Base-by-base conservation (phyloP, 2,888 invertebrate genomes). In the Sarcophaga subvicina region DNA sequence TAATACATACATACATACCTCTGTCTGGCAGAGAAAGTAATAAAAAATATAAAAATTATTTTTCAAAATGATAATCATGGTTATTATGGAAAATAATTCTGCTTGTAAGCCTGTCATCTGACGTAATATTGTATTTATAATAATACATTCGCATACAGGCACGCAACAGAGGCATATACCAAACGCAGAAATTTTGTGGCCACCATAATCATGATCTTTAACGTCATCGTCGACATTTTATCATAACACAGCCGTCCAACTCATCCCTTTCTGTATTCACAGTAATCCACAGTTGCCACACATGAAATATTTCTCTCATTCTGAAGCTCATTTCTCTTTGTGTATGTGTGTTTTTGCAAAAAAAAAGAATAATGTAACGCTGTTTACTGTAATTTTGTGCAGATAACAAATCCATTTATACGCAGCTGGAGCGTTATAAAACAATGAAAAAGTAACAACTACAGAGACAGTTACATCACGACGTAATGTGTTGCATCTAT, bases 391-490 rank as follows among this genome's bases (percentile, higher is more conserved):
- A 91, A 91, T 90, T 91, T 54, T 91, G 25, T 70, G 89, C 88
- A 91, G 89, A 90, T 91, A 91, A 91, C 90, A 90, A 91, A 91
- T 90, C 90, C 91, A 90, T 91, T 91, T 90, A 90, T 90, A 89
- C 91, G 89, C 91, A 91, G 91, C 91, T 91, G 91, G 89, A 89
- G 90, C 90, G 90, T 90, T 91, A 91, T 60, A 71, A 54, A 79
- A 79, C 71, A 87, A 75, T 71, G 63, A 83, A 59, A 90, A 91
- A 90, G 89, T 90, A 87, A 49, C n/a, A 37, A 54, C 54, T 54
- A 54, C 54, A 14, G 17, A 54, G 8, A 62, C 37, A 12, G 71
- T 11, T 45, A 84, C 81, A 63, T 78, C 73, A 81, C 76, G 62
- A 75, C 27, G 66, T 75, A 80, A 75, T n/a, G 69, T 14, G 47